These are phyloP conservation scores for Speoplatyrhinus poulsoni DNA, from an alignment of 2,113 vertebrate species.

Conservation along the genomic window DNA sequence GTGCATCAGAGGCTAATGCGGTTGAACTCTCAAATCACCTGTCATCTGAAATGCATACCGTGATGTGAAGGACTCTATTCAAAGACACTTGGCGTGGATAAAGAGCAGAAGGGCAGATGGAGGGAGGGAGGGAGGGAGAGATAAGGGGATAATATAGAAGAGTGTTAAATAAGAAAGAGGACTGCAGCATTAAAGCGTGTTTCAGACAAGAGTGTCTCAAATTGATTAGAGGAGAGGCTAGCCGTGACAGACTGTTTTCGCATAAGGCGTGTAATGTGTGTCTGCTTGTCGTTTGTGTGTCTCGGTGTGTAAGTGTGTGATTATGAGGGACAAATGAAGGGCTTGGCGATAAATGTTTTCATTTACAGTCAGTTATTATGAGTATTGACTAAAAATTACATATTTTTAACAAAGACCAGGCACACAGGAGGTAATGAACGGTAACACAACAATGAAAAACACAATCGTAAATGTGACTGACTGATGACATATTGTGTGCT, in stretches of 20 bases:
- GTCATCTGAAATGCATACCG: conserved; percentile 30
- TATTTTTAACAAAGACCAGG: no score
- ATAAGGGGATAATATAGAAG: conserved; percentile 68
- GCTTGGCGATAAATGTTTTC: no score
- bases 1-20: background rate
- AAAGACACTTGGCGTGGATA: conserved; percentile 29
- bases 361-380: no score
- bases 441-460: no score
- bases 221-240: conserved; percentile 64
- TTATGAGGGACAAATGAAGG: background rate
- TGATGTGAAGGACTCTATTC: conserved; percentile 41
- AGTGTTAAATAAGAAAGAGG: conserved; percentile 65
- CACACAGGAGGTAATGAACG: no score
- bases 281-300: conserved; percentile 7
- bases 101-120: conserved; percentile 18
- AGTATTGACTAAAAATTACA: no score
- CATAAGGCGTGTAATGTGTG: conserved; percentile 19
- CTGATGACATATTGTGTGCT: no score
- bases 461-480: no score
- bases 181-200: conserved; percentile 68
- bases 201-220: conserved; percentile 62
- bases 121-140: conserved; percentile 39
- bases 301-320: background rate
- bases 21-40: conserved; percentile 34
- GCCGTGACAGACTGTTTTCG: conserved; percentile 55